A percentile compares a stretch with the other conserved stretches of the same genome.
phyloP scores from a whole-genome alignment of 2,113 vertebrate genomes.

The Felis chaus region DNA sequence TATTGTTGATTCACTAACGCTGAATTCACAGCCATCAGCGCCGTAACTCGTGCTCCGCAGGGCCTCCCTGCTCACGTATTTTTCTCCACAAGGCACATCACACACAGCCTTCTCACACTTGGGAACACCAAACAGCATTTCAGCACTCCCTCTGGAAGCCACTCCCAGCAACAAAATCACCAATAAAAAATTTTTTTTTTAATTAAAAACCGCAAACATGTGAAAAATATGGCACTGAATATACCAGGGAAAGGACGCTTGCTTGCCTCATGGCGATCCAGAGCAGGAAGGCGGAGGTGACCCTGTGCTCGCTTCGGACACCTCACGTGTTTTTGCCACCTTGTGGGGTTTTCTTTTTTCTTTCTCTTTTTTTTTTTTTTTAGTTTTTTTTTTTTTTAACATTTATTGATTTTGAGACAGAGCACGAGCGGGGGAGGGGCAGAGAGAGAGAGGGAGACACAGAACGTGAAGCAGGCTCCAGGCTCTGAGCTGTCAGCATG shows the following conservation, averaged over 20 bases:
- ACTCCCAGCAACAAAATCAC: not conserved
- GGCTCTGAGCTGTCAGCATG: too few species aligned
- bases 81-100: not conserved
- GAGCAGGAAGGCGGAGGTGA: not conserved
- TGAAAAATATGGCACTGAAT: not conserved
- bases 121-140: not conserved
- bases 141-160: not conserved
- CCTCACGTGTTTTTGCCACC: not conserved
- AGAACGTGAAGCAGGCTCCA: too few species aligned
- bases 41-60: not conserved
- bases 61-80: not conserved
- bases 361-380: too few species aligned
- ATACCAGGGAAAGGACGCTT: not conserved
- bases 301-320: not conserved
- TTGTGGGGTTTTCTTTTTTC: too few species aligned
- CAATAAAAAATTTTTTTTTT: too few species aligned
- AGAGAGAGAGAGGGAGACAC: too few species aligned
- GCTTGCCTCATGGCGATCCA: not conserved
- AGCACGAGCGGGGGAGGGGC: too few species aligned
- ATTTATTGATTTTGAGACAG: too few species aligned
- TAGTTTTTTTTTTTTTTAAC: too few species aligned
- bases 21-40: not conserved
- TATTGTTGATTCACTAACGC: not conserved
- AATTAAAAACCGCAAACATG: not conserved
- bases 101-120: not conserved